Evolutionary conservation across 2,888 invertebrate genomes (phyloP).

Genomic region (Ornithoptera priamus): DNA sequence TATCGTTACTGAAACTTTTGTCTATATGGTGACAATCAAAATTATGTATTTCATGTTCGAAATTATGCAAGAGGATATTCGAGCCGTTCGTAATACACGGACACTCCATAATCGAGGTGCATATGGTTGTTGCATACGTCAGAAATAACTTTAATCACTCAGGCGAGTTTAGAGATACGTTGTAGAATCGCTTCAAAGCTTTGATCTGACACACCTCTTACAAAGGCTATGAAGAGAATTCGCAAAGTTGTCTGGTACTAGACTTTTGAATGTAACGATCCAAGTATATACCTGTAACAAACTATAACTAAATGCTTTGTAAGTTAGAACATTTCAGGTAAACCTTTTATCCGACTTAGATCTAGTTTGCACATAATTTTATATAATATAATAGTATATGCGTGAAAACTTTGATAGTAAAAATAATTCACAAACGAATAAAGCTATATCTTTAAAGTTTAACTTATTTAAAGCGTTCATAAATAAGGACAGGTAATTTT

Average conservation of each 20-base stretch:
- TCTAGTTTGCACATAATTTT: neutral
- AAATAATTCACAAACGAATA: too few relatives aligned
- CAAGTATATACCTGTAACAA: slow-evolving; percentile 3
- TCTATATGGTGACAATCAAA: too few relatives aligned
- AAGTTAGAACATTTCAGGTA: neutral
- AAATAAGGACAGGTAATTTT: too few relatives aligned
- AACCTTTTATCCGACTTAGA: neutral
- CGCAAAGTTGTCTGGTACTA: slow-evolving; percentile 4
- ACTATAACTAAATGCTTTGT: slow-evolving; percentile 10
- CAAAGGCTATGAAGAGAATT: slow-evolving; percentile 11
- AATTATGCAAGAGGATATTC: neutral
- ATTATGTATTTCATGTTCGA: neutral
- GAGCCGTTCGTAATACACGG: neutral
- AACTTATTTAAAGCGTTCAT: too few relatives aligned
- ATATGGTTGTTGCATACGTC: neutral
- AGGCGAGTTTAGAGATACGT: slow-evolving; percentile 1
- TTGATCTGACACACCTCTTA: slow-evolving; percentile 11
- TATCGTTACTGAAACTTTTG: too few relatives aligned
- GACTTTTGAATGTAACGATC: slow-evolving; percentile 5
- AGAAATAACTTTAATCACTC: slow-evolving; percentile 3
- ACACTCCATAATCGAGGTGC: neutral
- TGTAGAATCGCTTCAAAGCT: slow-evolving; percentile 11
- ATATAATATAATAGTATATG: too few relatives aligned
- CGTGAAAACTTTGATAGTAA: too few relatives aligned
- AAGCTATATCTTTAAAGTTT: too few relatives aligned